Evolutionary conservation across 2,797 vertebrate species (phyloP).

Genomic region (Siniperca undulata): DNA sequence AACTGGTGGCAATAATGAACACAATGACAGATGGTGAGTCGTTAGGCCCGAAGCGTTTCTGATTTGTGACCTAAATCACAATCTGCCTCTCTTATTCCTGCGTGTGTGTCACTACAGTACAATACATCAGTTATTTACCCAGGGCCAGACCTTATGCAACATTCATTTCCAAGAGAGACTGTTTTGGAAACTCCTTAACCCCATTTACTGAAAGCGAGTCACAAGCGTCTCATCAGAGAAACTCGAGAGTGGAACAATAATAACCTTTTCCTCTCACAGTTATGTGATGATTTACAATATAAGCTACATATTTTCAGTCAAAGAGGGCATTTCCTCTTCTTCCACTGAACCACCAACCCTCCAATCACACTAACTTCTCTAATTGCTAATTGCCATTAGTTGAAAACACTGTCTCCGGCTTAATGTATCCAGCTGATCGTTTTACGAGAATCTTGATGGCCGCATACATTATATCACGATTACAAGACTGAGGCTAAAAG

Average conservation of each 20-base stretch:
- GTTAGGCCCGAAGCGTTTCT: constrained; percentile 44
- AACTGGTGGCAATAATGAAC: constrained; percentile 32
- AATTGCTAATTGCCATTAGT: neutral
- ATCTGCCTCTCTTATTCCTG: constrained; percentile 35
- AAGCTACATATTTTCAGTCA: neutral
- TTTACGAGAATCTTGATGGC: too few relatives aligned
- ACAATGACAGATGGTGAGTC: constrained; percentile 59
- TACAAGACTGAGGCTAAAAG: too few relatives aligned
- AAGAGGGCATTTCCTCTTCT: constrained; percentile 28
- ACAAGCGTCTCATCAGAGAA: constrained; percentile 56
- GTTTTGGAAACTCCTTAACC: constrained; percentile 52
- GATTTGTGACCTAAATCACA: constrained; percentile 61
- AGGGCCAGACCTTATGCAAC: constrained; percentile 59
- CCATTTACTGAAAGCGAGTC: constrained; percentile 54
- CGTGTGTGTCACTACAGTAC: constrained; percentile 39
- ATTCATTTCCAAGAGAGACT: constrained; percentile 34
- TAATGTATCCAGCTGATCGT: too few relatives aligned
- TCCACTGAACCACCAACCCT: neutral
- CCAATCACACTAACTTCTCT: neutral
- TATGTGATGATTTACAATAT: constrained; percentile 14
- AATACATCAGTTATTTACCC: constrained; percentile 60
- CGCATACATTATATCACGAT: too few relatives aligned
- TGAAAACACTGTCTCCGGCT: too few relatives aligned
- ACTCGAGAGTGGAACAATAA: constrained; percentile 20
- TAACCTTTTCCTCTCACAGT: constrained; percentile 14